Percentiles rank a stretch among this genome's conserved stretches.
Conservation (phyloP, 2,888 invertebrate species). For the Drosophila recens region DNA sequence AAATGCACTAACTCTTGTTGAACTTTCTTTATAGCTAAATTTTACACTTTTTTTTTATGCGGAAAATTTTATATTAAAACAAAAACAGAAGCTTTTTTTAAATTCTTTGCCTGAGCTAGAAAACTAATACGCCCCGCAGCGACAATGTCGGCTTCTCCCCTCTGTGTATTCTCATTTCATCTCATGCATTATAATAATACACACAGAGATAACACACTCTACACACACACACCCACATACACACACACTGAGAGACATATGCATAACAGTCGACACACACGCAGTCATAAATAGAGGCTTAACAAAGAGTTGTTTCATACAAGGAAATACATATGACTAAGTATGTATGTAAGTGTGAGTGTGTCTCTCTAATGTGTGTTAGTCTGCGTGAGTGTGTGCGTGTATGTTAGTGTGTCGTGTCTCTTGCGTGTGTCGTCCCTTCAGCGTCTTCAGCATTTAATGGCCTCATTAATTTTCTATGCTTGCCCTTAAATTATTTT, state of each 20-base stretch:
- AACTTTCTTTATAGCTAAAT: background rate
- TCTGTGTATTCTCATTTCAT: slow-evolving; percentile 38
- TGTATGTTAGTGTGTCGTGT: slow-evolving; percentile 18
- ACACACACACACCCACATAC: slow-evolving; percentile 48
- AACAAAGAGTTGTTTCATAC: slow-evolving; percentile 71
- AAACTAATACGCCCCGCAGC: slow-evolving; percentile 27
- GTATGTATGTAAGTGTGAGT: slow-evolving; percentile 2
- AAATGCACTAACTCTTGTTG: background rate
- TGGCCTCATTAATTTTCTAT: slow-evolving; percentile 82
- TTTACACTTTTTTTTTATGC: background rate
- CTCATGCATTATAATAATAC: slow-evolving; percentile 51
- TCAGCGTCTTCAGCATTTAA: slow-evolving; percentile 79
- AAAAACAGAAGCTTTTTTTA: background rate
- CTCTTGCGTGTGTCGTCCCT: slow-evolving; percentile 61
- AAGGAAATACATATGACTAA: slow-evolving; percentile 9
- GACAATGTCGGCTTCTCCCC: background rate
- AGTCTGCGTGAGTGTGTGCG: slow-evolving; percentile 19
- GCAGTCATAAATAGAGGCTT: slow-evolving; percentile 63
- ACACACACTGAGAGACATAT: slow-evolving; percentile 43
- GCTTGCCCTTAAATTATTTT: slow-evolving; percentile 79
- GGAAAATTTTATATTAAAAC: background rate
- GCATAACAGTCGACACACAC: slow-evolving; percentile 47
- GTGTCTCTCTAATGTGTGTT: slow-evolving; percentile 3
- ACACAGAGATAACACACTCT: slow-evolving; percentile 41
- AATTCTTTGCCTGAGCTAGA: background rate